A percentile compares a stretch with the other conserved stretches of the same genome.
Conservation (phyloP, 2,797 vertebrate genomes). For the Acipenser ruthenus region DNA sequence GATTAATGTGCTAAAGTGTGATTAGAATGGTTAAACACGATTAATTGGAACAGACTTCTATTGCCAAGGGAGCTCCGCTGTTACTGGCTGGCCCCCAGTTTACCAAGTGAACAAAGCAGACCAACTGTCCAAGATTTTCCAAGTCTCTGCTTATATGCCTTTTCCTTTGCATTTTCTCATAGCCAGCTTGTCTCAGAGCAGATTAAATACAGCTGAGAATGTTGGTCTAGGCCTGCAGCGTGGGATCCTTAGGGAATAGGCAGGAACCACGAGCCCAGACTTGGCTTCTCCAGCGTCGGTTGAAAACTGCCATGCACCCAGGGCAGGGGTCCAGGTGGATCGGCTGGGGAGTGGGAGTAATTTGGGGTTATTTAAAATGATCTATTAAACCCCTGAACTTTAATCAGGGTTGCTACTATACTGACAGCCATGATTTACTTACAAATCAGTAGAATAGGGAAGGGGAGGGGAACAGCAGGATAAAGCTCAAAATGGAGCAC, state of each 20-base stretch:
- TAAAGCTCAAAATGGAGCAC: conserved; percentile 47
- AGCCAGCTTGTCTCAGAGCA: conserved; percentile 98
- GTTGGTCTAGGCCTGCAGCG: conserved; percentile 80
- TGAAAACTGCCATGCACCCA: conserved; percentile 83
- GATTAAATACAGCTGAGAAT: conserved; percentile 99
- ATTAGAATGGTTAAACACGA: conserved; percentile 98
- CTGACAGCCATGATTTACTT: conserved; percentile 84
- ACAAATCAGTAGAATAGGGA: conserved; percentile 56
- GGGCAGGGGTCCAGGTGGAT: conserved; percentile 93
- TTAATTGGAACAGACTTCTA: conserved; percentile 91
- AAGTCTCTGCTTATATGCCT: conserved; percentile 65
- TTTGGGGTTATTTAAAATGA: conserved; percentile 89
- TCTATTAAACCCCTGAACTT: conserved; percentile 98
- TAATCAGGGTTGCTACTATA: conserved; percentile 92
- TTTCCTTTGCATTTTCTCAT: conserved; percentile 81
- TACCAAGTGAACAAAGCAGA: conserved; percentile 80
- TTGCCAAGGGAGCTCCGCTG: conserved; percentile 70
- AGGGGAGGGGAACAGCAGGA: conserved; percentile 56
- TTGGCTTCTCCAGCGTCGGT: conserved; percentile 73
- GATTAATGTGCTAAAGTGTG: conserved; percentile 99
- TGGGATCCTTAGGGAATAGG: conserved; percentile 85
- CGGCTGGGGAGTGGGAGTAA: conserved; percentile 74
- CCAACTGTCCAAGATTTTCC: conserved; percentile 81
- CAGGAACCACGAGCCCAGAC: conserved; percentile 93
- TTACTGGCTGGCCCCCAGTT: conserved; percentile 83